phyloP scores from a whole-genome alignment of 2,113 vertebrate species.

The Thryonomys swinderianus region DNA sequence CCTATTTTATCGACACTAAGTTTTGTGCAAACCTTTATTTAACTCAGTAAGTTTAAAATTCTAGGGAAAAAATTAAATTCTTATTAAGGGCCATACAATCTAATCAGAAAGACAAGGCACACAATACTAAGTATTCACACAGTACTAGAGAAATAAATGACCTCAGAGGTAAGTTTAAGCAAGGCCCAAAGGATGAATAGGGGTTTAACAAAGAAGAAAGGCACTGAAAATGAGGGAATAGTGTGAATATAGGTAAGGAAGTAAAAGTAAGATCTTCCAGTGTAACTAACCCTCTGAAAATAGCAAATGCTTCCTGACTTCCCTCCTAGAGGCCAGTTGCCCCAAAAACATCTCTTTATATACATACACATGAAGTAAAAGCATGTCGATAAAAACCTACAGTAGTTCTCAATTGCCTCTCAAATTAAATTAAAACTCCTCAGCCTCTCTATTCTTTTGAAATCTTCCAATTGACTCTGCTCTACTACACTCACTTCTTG shows the following conservation, averaged over 20 bases:
- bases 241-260: not conserved
- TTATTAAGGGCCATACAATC: slow-evolving; percentile 18
- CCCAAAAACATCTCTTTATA: not conserved
- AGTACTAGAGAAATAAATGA: slow-evolving; percentile 20
- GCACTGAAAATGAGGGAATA: not conserved
- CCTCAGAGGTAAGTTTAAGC: slow-evolving; percentile 46
- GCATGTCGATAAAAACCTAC: slow-evolving; percentile 52
- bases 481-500: slow-evolving; percentile 57
- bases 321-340: not conserved
- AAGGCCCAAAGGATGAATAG: not conserved
- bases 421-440: slow-evolving; percentile 71
- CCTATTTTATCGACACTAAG: slow-evolving; percentile 14
- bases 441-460: slow-evolving; percentile 65
- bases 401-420: slow-evolving; percentile 70
- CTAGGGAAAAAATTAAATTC: slow-evolving; percentile 39
- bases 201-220: slow-evolving; percentile 17
- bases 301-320: slow-evolving; percentile 30
- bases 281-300: not conserved
- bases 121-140: slow-evolving; percentile 10
- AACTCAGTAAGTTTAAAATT: slow-evolving; percentile 49
- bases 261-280: slow-evolving; percentile 13
- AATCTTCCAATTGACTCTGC: slow-evolving; percentile 73
- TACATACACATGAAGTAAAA: slow-evolving; percentile 35
- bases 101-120: slow-evolving; percentile 34
- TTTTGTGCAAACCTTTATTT: slow-evolving; percentile 42